Percentiles rank a stretch among this genome's conserved stretches.
These are phyloP conservation scores for Odobenus rosmarus DNA, from an alignment of 2,113 vertebrate genomes.

Conservation along the genomic window DNA sequence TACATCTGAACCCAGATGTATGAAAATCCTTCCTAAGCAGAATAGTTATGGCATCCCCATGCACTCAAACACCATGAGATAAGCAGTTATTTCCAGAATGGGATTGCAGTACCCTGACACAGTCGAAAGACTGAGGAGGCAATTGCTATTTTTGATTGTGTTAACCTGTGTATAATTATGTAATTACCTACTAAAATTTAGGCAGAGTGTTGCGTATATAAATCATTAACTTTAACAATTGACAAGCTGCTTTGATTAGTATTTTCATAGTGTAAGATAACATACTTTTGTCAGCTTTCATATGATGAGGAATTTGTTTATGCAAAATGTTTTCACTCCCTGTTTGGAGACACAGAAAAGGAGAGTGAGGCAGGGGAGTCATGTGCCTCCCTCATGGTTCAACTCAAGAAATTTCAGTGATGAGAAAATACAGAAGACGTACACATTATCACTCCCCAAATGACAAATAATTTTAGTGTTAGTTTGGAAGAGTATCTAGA, in stretches of 20 bases:
- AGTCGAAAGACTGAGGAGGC: slow-evolving; percentile 78
- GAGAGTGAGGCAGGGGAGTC: slow-evolving; percentile 57
- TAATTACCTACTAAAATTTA: slow-evolving; percentile 90
- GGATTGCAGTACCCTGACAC: neutral
- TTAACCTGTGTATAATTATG: slow-evolving; percentile 88
- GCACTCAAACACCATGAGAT: neutral
- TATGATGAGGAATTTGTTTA: slow-evolving; percentile 89
- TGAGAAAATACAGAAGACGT: neutral
- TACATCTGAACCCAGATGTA: neutral
- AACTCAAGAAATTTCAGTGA: neutral
- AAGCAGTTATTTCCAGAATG: slow-evolving; percentile 48
- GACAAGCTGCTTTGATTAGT: slow-evolving; percentile 89
- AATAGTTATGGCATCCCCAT: neutral
- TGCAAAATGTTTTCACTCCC: slow-evolving; percentile 88
- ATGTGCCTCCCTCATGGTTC: slow-evolving; percentile 55
- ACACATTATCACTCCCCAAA: neutral
- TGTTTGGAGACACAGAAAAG: slow-evolving; percentile 62
- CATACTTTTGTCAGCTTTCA: slow-evolving; percentile 88
- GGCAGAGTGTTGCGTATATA: slow-evolving; percentile 88
- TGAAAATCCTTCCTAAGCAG: neutral
- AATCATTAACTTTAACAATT: slow-evolving; percentile 91
- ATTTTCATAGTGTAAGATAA: slow-evolving; percentile 86
- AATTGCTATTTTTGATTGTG: slow-evolving; percentile 88
- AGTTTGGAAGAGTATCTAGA: neutral
- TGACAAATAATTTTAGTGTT: neutral